Percentiles rank a stretch among this genome's conserved stretches.
Evolutionary conservation across 2,797 vertebrate species (phyloP).

Genomic region (Diplodus sargus): DNA sequence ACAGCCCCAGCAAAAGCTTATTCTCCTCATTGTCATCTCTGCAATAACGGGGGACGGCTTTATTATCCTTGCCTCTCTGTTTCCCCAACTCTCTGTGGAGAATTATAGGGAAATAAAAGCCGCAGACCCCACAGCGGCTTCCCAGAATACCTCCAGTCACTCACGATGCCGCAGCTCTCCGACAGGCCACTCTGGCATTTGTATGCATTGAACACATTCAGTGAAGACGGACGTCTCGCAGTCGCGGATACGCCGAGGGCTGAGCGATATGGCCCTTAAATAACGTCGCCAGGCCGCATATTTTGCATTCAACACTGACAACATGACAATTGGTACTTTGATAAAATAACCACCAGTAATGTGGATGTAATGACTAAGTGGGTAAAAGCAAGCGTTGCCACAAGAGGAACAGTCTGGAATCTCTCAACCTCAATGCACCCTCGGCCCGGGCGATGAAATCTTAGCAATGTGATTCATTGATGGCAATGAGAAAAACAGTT

Average conservation of each 20-base stretch:
- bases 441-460: too few species aligned
- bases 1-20: constrained; percentile 60
- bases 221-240: constrained; percentile 5
- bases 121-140: constrained; percentile 37
- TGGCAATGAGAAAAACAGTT: too few species aligned
- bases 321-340: too few species aligned
- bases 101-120: constrained; percentile 66
- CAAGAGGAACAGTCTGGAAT: too few species aligned
- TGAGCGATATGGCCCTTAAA: too few species aligned
- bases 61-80: constrained; percentile 67
- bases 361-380: too few species aligned
- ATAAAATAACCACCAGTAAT: too few species aligned
- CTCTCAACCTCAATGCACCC: too few species aligned
- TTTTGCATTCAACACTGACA: too few species aligned
- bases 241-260: constrained; percentile 1
- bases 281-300: too few species aligned
- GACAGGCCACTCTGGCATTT: constrained; percentile 24
- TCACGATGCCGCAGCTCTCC: constrained; percentile 30
- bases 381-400: too few species aligned
- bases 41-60: constrained; percentile 57
- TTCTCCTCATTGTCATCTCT: constrained; percentile 67
- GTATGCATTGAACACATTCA: constrained; percentile 9
- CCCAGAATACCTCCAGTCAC: constrained; percentile 52
- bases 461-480: too few species aligned
- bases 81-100: constrained; percentile 59